Evolutionary conservation across 1,140 invertebrate species (phyloP).

Genomic region (Cydia pomonella): DNA sequence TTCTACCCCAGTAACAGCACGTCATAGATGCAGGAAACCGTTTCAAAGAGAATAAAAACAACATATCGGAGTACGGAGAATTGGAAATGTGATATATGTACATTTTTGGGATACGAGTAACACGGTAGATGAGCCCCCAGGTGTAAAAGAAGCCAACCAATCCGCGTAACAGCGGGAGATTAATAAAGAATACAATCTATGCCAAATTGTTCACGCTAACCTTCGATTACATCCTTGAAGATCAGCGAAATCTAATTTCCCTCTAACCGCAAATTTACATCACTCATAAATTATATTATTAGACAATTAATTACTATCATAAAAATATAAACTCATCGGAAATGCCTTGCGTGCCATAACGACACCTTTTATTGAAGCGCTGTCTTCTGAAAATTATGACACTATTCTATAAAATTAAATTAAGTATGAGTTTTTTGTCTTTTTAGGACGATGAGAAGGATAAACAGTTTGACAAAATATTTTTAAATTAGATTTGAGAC

Average conservation of each 20-base stretch:
- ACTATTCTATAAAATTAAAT: conserved; percentile 17
- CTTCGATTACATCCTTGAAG: conserved; percentile 2
- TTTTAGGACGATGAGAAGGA: neutral
- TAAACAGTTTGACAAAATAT: neutral
- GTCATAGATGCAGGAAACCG: no score
- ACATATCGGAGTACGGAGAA: no score
- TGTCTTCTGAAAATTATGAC: neutral
- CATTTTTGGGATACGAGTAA: neutral
- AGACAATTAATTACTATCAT: conserved; percentile 19
- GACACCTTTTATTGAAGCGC: conserved; percentile 32
- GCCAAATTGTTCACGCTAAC: neutral
- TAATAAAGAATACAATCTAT: neutral
- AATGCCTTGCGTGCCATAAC: conserved; percentile 32
- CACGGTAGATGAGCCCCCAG: neutral
- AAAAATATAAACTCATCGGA: conserved; percentile 32
- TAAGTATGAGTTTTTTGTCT: neutral
- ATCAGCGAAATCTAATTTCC: conserved; percentile 10
- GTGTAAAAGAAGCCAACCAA: neutral
- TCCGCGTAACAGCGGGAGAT: neutral
- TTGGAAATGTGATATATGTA: neutral
- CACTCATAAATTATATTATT: conserved; percentile 21
- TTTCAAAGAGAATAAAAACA: no score
- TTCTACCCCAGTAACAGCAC: no score
- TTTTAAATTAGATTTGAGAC: neutral
- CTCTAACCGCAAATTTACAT: conserved; percentile 21